Conservation (phyloP, 1,140 invertebrate genomes). For the Drosophila hydei region DNA sequence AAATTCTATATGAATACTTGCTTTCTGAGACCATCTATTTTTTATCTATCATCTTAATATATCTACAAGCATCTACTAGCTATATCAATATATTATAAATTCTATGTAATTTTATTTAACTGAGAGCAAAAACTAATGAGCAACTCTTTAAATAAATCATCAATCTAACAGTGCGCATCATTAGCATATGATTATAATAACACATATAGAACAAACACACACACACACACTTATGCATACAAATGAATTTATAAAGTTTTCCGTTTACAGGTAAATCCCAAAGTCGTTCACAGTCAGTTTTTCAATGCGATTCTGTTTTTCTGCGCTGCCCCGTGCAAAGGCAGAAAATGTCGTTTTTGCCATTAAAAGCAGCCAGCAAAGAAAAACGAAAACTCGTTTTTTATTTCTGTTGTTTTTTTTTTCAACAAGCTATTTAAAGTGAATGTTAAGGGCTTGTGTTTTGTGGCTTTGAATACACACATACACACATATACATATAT, state of each 20-base stretch:
- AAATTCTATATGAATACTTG: too few relatives aligned
- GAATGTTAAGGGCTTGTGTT: constrained; percentile 74
- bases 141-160: constrained; percentile 3
- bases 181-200: constrained; percentile 1
- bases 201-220: too few relatives aligned
- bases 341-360: constrained; percentile 72
- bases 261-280: constrained; percentile 29
- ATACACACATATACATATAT: neutral
- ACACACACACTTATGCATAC: neutral
- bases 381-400: constrained; percentile 75
- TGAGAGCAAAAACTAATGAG: neutral
- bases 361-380: constrained; percentile 59
- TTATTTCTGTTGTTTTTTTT: constrained; percentile 9
- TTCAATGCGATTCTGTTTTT: constrained; percentile 15
- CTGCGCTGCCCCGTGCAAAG: constrained; percentile 20
- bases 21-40: too few relatives aligned
- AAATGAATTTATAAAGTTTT: neutral
- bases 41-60: neutral
- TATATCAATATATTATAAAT: too few relatives aligned
- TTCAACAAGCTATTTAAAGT: constrained; percentile 72
- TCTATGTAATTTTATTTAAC: neutral
- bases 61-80: neutral
- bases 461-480: constrained; percentile 33
- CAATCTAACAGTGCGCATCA: constrained; percentile 4
- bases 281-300: constrained; percentile 23